Conservation (phyloP, 2,113 vertebrate species). For the Carollia perspicillata region DNA sequence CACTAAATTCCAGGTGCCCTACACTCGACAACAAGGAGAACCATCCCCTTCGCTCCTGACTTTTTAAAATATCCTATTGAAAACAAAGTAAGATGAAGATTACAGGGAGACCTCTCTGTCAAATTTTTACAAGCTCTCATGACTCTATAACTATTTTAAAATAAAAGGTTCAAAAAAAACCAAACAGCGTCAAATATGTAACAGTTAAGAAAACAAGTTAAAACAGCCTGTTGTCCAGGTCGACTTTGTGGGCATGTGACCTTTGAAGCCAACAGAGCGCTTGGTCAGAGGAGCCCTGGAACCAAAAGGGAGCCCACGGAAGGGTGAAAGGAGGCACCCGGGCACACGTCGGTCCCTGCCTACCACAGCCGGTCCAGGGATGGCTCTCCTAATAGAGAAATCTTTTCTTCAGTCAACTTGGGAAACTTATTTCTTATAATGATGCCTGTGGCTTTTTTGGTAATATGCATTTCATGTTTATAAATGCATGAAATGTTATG, state of each 20-base stretch:
- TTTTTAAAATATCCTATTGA: neutral
- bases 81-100: neutral
- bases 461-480: neutral
- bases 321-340: neutral
- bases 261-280: rapidly evolving
- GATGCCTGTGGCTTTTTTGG: neutral
- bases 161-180: neutral
- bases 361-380: neutral
- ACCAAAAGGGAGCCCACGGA: neutral
- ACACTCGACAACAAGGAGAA: neutral
- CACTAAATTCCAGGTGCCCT: neutral
- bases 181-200: neutral
- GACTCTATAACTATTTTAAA: neutral
- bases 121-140: neutral
- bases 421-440: neutral
- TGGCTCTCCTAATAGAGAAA: neutral
- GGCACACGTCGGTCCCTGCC: neutral
- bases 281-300: neutral
- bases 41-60: neutral
- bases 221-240: neutral
- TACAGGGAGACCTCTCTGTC: neutral
- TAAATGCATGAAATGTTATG: neutral
- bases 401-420: neutral
- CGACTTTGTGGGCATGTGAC: rapidly evolving
- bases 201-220: neutral